Conservation (phyloP, 2,113 vertebrate species). For the Acinonyx jubatus region DNA sequence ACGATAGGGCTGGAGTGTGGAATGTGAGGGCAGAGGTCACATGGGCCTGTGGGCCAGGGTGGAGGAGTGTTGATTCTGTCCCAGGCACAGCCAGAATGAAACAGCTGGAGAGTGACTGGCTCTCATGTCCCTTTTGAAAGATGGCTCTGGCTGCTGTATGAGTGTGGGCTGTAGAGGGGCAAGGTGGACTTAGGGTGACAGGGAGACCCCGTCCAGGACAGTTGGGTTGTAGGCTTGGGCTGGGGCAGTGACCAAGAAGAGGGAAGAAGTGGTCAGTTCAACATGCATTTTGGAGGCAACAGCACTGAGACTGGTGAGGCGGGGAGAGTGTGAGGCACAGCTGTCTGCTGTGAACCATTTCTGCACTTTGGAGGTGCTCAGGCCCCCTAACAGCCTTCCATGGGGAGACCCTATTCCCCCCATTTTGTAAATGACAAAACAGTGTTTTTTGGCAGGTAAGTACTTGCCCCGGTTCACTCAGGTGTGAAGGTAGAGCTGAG, state of each 20-base stretch:
- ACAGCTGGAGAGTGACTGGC: not conserved
- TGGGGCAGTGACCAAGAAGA: not conserved
- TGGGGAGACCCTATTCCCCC: not conserved
- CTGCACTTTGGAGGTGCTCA: not conserved
- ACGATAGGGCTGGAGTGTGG: not conserved
- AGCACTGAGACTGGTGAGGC: not conserved
- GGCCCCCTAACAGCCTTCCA: not conserved
- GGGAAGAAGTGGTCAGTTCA: no score
- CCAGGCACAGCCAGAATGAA: no score
- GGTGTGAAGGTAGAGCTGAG: not conserved
- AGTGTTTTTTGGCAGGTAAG: not conserved
- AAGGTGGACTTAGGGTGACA: not conserved
- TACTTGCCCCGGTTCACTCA: no score
- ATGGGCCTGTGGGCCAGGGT: not conserved
- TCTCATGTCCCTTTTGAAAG: not conserved
- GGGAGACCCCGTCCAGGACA: not conserved
- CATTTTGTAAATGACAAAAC: not conserved
- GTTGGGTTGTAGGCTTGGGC: not conserved
- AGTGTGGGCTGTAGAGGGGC: not conserved
- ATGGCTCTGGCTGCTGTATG: not conserved
- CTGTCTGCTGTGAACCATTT: fast-evolving
- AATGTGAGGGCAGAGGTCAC: fast-evolving
- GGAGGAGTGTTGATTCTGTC: not conserved
- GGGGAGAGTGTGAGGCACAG: not conserved
- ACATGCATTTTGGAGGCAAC: not conserved